phyloP scores from a whole-genome alignment of 2,113 vertebrate species.

The Pseudopodoces humilis region DNA sequence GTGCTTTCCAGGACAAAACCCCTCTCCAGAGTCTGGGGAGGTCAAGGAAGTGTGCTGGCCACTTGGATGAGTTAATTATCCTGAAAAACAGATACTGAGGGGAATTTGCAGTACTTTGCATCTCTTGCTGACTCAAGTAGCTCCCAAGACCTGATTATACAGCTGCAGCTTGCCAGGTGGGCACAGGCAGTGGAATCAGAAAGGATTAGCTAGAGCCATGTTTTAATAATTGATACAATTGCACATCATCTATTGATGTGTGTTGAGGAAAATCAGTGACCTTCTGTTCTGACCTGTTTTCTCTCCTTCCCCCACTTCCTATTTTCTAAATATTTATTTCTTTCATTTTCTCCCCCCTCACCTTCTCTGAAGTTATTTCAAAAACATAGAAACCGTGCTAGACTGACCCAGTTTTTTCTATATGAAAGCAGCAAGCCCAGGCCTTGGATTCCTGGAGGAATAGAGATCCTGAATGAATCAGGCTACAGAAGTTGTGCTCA shows the following conservation, averaged over 20 bases:
- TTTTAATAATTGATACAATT: background rate
- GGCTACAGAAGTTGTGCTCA: background rate
- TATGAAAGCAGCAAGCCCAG: background rate
- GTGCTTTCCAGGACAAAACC: background rate
- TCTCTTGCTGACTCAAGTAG: background rate
- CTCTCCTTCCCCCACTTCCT: background rate
- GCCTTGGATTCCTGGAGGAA: background rate
- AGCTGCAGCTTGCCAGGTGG: background rate
- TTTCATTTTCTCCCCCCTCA: background rate
- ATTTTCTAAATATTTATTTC: background rate
- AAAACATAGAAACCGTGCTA: background rate
- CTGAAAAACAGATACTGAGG: background rate
- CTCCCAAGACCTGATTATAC: background rate
- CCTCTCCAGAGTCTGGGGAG: background rate
- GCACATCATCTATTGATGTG: background rate
- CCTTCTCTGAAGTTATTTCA: background rate
- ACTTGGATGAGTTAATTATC: background rate
- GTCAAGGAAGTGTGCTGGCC: background rate
- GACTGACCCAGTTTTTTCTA: slow-evolving; percentile 17
- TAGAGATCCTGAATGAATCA: slow-evolving; percentile 28
- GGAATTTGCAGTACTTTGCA: background rate
- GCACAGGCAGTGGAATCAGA: background rate
- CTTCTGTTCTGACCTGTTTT: background rate
- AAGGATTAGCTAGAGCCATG: background rate
- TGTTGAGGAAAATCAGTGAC: background rate